These are phyloP conservation scores for Drosophila ustulata DNA, from an alignment of 2,888 invertebrate genomes.

Conservation along the genomic window DNA sequence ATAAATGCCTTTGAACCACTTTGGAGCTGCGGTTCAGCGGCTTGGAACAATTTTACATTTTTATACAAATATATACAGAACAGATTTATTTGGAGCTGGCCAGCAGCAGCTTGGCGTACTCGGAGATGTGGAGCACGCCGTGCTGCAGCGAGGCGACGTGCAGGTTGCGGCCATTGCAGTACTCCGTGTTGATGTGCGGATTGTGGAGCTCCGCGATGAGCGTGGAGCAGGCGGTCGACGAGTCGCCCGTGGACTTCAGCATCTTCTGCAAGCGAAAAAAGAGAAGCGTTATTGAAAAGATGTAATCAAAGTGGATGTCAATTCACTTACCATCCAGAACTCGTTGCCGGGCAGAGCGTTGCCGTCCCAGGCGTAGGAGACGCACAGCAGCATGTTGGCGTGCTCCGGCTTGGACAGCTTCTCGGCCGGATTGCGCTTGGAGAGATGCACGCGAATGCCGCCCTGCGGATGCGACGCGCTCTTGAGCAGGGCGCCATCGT, in stretches of 20 bases:
- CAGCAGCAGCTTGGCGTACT: slow-evolving; percentile 66
- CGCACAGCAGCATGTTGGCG: slow-evolving; percentile 86
- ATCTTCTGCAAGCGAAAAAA: slow-evolving; percentile 69
- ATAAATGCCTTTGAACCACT: no score
- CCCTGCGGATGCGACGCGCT: slow-evolving; percentile 78
- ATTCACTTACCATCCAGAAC: slow-evolving; percentile 87
- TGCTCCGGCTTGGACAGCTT: slow-evolving; percentile 83
- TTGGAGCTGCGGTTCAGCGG: neutral
- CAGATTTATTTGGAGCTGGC: neutral
- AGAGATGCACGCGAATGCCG: slow-evolving; percentile 86
- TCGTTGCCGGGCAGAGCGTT: slow-evolving; percentile 91
- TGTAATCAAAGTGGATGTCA: accelerated
- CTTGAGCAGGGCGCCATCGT: slow-evolving; percentile 84
- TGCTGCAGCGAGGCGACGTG: slow-evolving; percentile 85
- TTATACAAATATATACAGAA: neutral
- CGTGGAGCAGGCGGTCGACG: slow-evolving; percentile 87
- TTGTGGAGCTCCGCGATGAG: slow-evolving; percentile 87
- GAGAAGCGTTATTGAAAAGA: neutral
- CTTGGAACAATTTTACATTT: neutral
- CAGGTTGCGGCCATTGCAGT: slow-evolving; percentile 86
- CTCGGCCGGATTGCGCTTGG: slow-evolving; percentile 87
- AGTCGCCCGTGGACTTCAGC: slow-evolving; percentile 86
- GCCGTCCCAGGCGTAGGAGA: slow-evolving; percentile 91
- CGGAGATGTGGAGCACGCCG: slow-evolving; percentile 82
- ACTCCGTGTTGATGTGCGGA: slow-evolving; percentile 86